phyloP scores from a whole-genome alignment of 1,140 invertebrate species.

The Mamestra configurata region DNA sequence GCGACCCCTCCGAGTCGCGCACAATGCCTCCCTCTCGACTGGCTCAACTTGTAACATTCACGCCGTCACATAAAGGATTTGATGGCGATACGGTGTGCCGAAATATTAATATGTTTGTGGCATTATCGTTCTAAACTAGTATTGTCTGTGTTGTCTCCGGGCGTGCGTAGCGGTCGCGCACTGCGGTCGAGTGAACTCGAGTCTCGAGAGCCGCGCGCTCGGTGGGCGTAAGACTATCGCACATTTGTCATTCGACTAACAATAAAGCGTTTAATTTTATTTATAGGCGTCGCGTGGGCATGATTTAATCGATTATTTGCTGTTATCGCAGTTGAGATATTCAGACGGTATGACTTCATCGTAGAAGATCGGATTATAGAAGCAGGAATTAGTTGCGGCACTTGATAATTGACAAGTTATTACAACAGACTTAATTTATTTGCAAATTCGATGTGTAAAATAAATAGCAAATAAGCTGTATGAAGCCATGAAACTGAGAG shows the following conservation, averaged over 20 bases:
- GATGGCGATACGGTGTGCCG: conserved; percentile 81
- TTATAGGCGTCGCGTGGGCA: conserved; percentile 78
- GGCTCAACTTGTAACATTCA: conserved; percentile 66
- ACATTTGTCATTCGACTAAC: conserved; percentile 83
- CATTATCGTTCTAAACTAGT: conserved; percentile 70
- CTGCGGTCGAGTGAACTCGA: conserved; percentile 43
- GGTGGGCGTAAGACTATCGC: conserved; percentile 76
- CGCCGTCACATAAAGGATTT: conserved; percentile 75
- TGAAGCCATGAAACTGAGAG: neutral
- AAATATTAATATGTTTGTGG: conserved; percentile 83
- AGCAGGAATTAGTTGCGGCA: conserved; percentile 7
- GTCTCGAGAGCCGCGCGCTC: conserved; percentile 6
- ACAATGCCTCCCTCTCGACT: conserved; percentile 70
- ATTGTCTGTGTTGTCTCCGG: conserved; percentile 59
- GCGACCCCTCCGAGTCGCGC: conserved; percentile 61
- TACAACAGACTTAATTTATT: neutral
- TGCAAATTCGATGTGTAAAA: neutral
- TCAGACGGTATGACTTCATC: conserved; percentile 60
- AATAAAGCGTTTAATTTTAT: conserved; percentile 80
- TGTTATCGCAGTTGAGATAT: conserved; percentile 62
- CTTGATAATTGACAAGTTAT: conserved; percentile 6
- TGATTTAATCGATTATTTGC: conserved; percentile 70
- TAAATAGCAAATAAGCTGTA: neutral
- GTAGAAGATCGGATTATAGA: conserved; percentile 33
- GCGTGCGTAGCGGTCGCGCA: conserved; percentile 44